Base-by-base conservation (phyloP, 92 coral and sea anemone species). In the Heteractis magnifica region DNA sequence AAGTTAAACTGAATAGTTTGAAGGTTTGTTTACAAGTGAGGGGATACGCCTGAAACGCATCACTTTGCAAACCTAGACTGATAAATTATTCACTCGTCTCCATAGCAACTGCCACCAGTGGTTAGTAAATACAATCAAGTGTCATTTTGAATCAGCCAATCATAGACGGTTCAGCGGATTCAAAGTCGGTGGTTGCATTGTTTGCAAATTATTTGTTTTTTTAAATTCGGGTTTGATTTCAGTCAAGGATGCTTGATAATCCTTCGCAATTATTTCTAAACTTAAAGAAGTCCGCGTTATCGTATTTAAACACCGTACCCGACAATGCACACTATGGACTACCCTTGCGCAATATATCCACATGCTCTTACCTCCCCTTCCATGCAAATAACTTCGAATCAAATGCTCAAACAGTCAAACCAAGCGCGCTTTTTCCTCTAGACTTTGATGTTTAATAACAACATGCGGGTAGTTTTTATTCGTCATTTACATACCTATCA, bases 51-150 rank as follows among this genome's bases (percentile, higher is more conserved):
- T 85, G 79, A 6, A 19, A n/a, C 72, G 84, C 49, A n/a, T 20
- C 56, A 81, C 64, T 81, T 81, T 81, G 84, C 84, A 74, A 11
- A 56, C 68, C 77, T 49, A 68, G 21, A 9, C 77, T 85, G 23
- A 77, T 85, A 0, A 85, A 85, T 49, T 21, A 77, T 85, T 85
- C 44, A 85, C 49, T 19, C 55, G 20, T 85, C 49, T 55, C 83
- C 83, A 85, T 78, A 41, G 77, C 83, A 85, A 85, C 88, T 77
- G 82, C 83, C 88, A 85, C 88, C 88, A 5, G 88, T 85, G 52
- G 83, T 78, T 65, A 44, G 77, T 53, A 72, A 77, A 71, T 26
- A 15, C 13, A 60, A 49, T 52, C 65, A 77, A 78, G 76, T 52
- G 79, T 52, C 60, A 65, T n/a, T 56, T 20, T 9, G 16, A 48